Base-by-base conservation (phyloP, 64 coral and sea anemone genomes). In the Actinia equina region DNA sequence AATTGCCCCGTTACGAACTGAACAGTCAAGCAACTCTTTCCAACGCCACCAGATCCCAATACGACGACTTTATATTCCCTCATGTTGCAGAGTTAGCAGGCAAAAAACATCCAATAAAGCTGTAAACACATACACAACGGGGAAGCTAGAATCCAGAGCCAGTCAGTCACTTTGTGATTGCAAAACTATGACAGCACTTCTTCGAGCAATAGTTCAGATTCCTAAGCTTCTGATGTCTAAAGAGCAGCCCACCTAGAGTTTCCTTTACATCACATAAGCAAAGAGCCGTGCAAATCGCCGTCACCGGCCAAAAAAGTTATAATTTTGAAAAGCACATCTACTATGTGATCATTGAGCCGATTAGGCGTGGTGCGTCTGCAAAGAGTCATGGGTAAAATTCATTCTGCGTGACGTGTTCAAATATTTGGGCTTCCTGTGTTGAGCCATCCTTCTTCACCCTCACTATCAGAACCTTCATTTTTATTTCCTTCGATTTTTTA, bases 51-150 rank as follows among this genome's bases (percentile, higher is more conserved):
- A 42, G 96, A 99, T 18, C 96, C 96, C 49, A 99, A 77, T 45
- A 99, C 96, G 53, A 99, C 96, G 79, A 99, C 96, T 93, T 99
- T 99, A 41, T 99, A 99, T 82, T 99, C 96, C 37, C 89, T 94
- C 93, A 99, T 95, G 59, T 58, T 85, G 54, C 56, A 60, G 25
- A 78, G 76, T 88, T 88, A 81, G 41, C 78, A 81, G 6, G 19
- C 53, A 57, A 57, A 49, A 13, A 74, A 74, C 69, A 42, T 74
- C 25, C 69, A 74, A 13, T 69, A 69, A 69, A 23, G 63, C 63
- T 23, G 63, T 69, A 69, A 69, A 69, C 63, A 27, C 63, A 74
- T 74, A 74, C 69, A 74, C 69, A 74, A 7, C 15, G 1, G 69
- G 69, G 69, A 74, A 30, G 69, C 69, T 74, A 27, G 12, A 41